Evolutionary conservation across 37 sponge, comb jelly and placozoan species (phyloP), one percentile per base, ranked within the genome.

Genomic region (Bolinopsis microptera): DNA sequence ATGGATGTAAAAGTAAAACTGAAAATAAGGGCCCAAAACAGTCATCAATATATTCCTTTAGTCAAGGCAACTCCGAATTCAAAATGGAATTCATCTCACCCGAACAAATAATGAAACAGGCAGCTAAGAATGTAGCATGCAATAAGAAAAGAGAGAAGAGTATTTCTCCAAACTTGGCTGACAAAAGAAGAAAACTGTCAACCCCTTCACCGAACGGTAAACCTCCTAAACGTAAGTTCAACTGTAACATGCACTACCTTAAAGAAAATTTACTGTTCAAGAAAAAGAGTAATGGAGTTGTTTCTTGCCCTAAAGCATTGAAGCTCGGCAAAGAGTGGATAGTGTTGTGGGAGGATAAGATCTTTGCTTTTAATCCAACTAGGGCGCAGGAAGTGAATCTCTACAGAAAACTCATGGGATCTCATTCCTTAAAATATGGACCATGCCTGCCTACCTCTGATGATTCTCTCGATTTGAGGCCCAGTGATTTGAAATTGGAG

Each of bases 311-410:
- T 34, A 77, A 77, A 35, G 80, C 80, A 3, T 34, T 77, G 21
- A 77, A 28, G 36, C 0, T 77, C 3, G 36, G 18, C 21, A 18
- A 32, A 0, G 32, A 77, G 35, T 77, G 80, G 80, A 0, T 77
- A 16, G 35, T 77, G 18, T 3, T 77, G 35, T 77, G 21, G 33
- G 21, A 77, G 18, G 32, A 35, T 18, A 77, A 77, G 21, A 1
- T 77, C 27, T 41, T 86, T 39, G 34, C 61, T 0, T 86, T 86
- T 27, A 86, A 86, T 27, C 90, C 90, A 16, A 39, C 25, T 8
- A 38, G 90, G 39, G 90, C 90, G 24, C 90, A 86, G 61, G 90
- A 86, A 39, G 40, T 86, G 2, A 86, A 86, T 86, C 36, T 86
- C 0, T 86, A 86, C 28, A 9, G 61, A 28, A 86, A 86, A 41